Evolutionary conservation across 2,888 invertebrate genomes (phyloP), one percentile per base, ranked within the genome.

Genomic region (Lypha dubia): DNA sequence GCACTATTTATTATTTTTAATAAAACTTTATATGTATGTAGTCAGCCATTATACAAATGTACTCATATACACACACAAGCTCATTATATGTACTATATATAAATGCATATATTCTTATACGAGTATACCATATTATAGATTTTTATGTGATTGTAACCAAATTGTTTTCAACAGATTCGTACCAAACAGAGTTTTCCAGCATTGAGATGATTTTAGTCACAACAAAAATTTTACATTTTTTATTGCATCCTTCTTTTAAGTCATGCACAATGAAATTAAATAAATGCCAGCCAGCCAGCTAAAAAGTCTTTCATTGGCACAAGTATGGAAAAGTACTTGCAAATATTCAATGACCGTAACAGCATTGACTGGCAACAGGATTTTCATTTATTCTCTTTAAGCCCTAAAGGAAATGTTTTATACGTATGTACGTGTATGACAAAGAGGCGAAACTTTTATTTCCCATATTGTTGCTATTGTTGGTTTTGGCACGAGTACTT

Each of bases 301-400:
- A 41, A 81, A 60, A 73, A 84, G 76, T 68, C 62, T 35, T 76
- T 67, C 24, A 38, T 38, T 28, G 28, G 17, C 15, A 60, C 38
- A 8, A 51, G 8, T 24, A 20, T 8, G 63, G 63, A 17, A 17
- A 44, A 20, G 13, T 17, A 20, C 49, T 7, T 1, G 24, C 38
- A 67, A 46, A 53, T 62, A 65, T 76, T 65, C 70, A 76, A 71
- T 82, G 81, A 76, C 81, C 81, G 75, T 82, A 82, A 84, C 79
- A 76, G 46, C 53, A 76, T 17, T 76, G 80, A 71, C 58, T 76
- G 80, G 80, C 80, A 71, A 46, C 28, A 38, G 73, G 60, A 53
- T 60, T 51, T 53, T 79, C 51, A 20, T 67, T 70, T 24, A 49
- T 76, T 28, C 28, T 75, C 49, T 22, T 44, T 75, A 68, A 70